These are phyloP conservation scores for Pomatostomus ruficeps DNA, from an alignment of 2,113 vertebrate species.

Conservation along the genomic window DNA sequence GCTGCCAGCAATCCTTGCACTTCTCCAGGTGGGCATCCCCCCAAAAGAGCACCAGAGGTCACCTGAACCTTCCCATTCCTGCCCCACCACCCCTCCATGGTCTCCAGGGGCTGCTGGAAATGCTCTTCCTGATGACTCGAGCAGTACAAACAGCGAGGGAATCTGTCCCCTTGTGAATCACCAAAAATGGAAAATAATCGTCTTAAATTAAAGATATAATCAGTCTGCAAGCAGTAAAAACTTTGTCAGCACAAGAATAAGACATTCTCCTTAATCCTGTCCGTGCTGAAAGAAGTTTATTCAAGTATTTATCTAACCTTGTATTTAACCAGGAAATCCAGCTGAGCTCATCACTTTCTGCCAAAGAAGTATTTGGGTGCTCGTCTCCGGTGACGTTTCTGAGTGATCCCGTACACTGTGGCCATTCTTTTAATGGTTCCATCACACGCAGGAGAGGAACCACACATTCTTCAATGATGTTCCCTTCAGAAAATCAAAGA, in stretches of 20 bases:
- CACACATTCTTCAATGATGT: not conserved
- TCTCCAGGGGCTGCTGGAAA: not conserved
- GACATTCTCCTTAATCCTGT: not conserved
- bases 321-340: conserved; percentile 69
- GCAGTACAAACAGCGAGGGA: not conserved
- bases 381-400: conserved; percentile 29
- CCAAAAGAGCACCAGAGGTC: not conserved
- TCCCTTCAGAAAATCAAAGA: conserved; percentile 44
- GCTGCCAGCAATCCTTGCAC: not conserved
- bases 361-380: conserved; percentile 42
- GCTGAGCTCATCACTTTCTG: conserved; percentile 61
- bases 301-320: conserved; percentile 73
- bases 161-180: not conserved
- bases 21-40: not conserved
- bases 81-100: rapidly evolving
- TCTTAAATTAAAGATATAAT: conserved; percentile 42
- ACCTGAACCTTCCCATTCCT: not conserved
- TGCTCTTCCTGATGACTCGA: not conserved
- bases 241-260: conserved; percentile 18
- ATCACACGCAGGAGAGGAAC: not conserved
- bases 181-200: conserved; percentile 9
- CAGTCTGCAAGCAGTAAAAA: conserved; percentile 15
- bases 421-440: conserved; percentile 23
- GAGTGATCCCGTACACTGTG: not conserved
- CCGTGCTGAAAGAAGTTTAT: conserved; percentile 52